Percentiles rank a stretch among this genome's conserved stretches.
These are phyloP conservation scores for Pocota personata DNA, from an alignment of 2,888 invertebrate species.

Conservation along the genomic window DNA sequence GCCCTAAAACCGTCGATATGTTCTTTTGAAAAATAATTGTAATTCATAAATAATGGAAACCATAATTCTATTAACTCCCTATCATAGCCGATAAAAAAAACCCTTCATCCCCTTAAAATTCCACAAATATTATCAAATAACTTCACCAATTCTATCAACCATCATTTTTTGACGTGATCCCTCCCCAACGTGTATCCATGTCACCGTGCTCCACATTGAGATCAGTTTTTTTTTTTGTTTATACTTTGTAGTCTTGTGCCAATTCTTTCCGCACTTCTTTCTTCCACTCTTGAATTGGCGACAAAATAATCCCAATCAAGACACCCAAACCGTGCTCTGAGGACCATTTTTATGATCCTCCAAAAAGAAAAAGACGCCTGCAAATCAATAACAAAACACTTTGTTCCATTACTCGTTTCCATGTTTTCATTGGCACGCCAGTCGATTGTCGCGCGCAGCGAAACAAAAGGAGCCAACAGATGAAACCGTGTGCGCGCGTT, in stretches of 20 bases:
- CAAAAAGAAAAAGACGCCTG: slow-evolving; percentile 23
- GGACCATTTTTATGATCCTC: slow-evolving; percentile 33
- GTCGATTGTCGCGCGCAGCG: slow-evolving; percentile 42
- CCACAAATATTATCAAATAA: neutral
- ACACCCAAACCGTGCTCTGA: slow-evolving; percentile 46
- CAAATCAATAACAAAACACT: slow-evolving; percentile 71
- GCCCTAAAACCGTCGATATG: no score
- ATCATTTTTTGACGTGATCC: slow-evolving; percentile 36
- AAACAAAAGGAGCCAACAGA: slow-evolving; percentile 32
- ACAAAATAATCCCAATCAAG: slow-evolving; percentile 66
- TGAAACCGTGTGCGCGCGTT: neutral
- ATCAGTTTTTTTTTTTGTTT: neutral
- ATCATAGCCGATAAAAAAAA: no score
- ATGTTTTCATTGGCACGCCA: slow-evolving; percentile 64
- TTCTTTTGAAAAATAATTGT: no score
- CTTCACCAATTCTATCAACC: neutral
- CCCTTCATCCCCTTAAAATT: no score
- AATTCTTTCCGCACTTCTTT: slow-evolving; percentile 30
- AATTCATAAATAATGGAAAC: no score
- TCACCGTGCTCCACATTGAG: slow-evolving; percentile 48
- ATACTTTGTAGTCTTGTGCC: slow-evolving; percentile 11
- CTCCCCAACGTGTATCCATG: slow-evolving; percentile 26
- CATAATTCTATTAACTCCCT: no score
- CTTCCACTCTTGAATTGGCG: slow-evolving; percentile 46
- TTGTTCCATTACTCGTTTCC: slow-evolving; percentile 66